phyloP scores from a whole-genome alignment of 2,113 vertebrate species.

The Accipiter virgatus region DNA sequence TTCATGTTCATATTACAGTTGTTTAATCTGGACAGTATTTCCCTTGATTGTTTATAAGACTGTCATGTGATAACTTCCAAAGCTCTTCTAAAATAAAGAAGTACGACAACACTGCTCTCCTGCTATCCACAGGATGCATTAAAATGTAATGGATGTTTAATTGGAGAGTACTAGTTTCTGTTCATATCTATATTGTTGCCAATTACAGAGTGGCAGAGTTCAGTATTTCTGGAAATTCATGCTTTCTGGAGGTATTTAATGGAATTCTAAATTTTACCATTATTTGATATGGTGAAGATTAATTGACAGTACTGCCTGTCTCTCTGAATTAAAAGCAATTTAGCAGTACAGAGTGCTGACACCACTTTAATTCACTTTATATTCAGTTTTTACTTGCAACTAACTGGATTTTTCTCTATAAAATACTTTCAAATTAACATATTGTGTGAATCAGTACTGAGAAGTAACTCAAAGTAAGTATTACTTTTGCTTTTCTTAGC shows the following conservation, averaged over 20 bases:
- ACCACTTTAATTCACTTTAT: not conserved
- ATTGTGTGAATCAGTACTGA: not conserved
- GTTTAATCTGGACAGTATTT: not conserved
- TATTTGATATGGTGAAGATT: not conserved
- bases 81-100: not conserved
- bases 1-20: not conserved
- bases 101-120: accelerated
- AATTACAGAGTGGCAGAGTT: not conserved
- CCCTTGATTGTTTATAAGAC: not conserved
- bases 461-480: not conserved
- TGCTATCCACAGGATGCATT: not conserved
- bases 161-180: not conserved
- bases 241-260: not conserved
- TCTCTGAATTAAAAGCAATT: not conserved
- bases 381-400: not conserved
- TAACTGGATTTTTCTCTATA: not conserved
- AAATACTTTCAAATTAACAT: not conserved
- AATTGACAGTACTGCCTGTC: not conserved
- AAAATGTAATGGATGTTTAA: not conserved
- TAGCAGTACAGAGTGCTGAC: not conserved
- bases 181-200: not conserved
- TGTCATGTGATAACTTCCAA: not conserved
- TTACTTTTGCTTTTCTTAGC: not conserved
- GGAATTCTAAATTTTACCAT: not conserved
- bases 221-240: not conserved